phyloP scores from a whole-genome alignment of 2,888 invertebrate species.

The Macrosoma leucophasiata region DNA sequence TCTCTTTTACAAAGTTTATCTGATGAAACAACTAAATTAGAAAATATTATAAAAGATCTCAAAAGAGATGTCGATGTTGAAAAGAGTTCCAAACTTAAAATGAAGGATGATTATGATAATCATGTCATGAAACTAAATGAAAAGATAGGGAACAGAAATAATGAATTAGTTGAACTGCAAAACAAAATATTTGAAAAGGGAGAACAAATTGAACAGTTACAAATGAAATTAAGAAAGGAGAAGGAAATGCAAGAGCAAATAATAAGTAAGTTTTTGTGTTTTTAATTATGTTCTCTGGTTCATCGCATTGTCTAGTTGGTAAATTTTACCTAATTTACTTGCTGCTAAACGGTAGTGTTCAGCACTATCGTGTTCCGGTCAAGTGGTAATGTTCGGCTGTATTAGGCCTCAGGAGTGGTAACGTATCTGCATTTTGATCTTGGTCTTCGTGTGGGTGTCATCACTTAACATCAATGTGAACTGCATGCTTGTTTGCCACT shows the following conservation, averaged over 20 bases:
- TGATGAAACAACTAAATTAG: conserved; percentile 48
- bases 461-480: too few species aligned
- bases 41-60: conserved; percentile 41
- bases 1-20: conserved; percentile 48
- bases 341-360: too few species aligned
- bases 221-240: conserved; percentile 44
- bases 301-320: too few species aligned
- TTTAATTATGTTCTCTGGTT: too few species aligned
- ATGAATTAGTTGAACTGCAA: conserved; percentile 59
- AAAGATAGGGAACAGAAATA: conserved; percentile 56
- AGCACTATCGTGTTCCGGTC: too few species aligned
- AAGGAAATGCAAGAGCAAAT: conserved; percentile 37
- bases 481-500: too few species aligned
- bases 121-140: conserved; percentile 58
- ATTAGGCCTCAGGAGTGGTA: too few species aligned
- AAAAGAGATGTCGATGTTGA: conserved; percentile 45
- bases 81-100: conserved; percentile 40
- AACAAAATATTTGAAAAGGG: conserved; percentile 51
- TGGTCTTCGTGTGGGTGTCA: too few species aligned
- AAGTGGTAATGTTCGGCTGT: too few species aligned
- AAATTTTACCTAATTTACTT: too few species aligned
- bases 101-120: conserved; percentile 52
- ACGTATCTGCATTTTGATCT: too few species aligned
- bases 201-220: conserved; percentile 48
- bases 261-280: too few species aligned